Evolutionary conservation across 2,888 invertebrate species (phyloP).

Genomic region (Chouioia cunea): DNA sequence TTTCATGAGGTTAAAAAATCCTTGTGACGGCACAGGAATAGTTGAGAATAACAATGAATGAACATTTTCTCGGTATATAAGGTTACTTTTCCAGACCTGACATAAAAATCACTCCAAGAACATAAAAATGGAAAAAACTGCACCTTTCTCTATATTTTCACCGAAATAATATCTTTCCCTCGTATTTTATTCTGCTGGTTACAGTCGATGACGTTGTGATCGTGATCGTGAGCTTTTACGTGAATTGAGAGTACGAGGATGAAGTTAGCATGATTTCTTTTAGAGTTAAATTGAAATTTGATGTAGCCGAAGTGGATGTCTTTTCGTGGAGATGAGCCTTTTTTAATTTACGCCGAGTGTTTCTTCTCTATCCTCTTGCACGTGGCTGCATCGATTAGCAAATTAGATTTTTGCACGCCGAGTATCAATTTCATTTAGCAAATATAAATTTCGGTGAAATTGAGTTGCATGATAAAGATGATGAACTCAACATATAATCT

Average conservation of each 20-base stretch:
- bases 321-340: constrained; percentile 9
- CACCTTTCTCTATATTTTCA: constrained; percentile 11
- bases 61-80: no score
- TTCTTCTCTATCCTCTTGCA: constrained; percentile 10
- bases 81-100: no score
- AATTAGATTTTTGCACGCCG: constrained; percentile 13
- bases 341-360: constrained; percentile 37
- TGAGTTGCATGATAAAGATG: no score
- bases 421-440: no score
- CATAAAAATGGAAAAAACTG: no score
- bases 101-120: no score
- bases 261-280: constrained; percentile 21
- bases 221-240: constrained; percentile 42
- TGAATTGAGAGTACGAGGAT: constrained; percentile 26
- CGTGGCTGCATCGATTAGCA: constrained; percentile 7
- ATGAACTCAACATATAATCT: no score
- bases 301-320: constrained; percentile 34
- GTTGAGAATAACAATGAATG: no score
- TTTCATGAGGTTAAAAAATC: no score
- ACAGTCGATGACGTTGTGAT: constrained; percentile 15
- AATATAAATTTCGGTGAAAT: no score
- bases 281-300: constrained; percentile 44
- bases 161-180: constrained; percentile 12
- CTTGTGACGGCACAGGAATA: no score
- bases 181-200: constrained; percentile 10